These are phyloP conservation scores for Agrotis puta DNA, from an alignment of 2,888 invertebrate genomes.

Conservation along the genomic window DNA sequence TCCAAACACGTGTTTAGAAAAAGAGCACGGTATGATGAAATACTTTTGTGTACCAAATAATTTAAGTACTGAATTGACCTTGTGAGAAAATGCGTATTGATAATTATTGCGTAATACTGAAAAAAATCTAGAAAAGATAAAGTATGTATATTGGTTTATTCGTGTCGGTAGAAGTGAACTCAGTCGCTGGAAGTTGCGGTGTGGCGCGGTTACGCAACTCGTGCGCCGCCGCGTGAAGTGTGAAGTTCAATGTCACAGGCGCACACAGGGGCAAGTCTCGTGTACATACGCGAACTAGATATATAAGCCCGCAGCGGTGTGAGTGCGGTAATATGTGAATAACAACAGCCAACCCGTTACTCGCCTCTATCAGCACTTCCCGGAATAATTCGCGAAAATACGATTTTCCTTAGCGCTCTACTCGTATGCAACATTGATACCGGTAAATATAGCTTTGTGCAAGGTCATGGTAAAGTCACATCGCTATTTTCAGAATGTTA, in stretches of 20 bases:
- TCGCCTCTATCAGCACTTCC: conserved; percentile 88
- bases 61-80: conserved; percentile 38
- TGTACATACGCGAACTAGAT: conserved; percentile 65
- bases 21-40: background rate
- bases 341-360: conserved; percentile 88
- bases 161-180: conserved; percentile 66
- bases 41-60: conserved; percentile 15
- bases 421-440: conserved; percentile 72
- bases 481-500: conserved; percentile 74
- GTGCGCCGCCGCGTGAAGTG: conserved; percentile 87
- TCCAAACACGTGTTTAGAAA: background rate
- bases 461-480: conserved; percentile 86
- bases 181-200: conserved; percentile 57
- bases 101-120: conserved; percentile 47
- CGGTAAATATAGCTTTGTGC: conserved; percentile 80
- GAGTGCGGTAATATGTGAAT: conserved; percentile 81
- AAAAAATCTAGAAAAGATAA: conserved; percentile 55
- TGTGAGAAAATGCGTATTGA: conserved; percentile 35
- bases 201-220: conserved; percentile 85
- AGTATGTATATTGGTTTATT: conserved; percentile 52
- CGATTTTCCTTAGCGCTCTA: conserved; percentile 78
- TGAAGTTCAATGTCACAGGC: conserved; percentile 91
- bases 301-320: conserved; percentile 69
- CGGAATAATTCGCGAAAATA: conserved; percentile 88
- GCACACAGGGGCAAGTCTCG: conserved; percentile 72